Conservation (phyloP, 2,797 vertebrate genomes). For the Falco naumanni region DNA sequence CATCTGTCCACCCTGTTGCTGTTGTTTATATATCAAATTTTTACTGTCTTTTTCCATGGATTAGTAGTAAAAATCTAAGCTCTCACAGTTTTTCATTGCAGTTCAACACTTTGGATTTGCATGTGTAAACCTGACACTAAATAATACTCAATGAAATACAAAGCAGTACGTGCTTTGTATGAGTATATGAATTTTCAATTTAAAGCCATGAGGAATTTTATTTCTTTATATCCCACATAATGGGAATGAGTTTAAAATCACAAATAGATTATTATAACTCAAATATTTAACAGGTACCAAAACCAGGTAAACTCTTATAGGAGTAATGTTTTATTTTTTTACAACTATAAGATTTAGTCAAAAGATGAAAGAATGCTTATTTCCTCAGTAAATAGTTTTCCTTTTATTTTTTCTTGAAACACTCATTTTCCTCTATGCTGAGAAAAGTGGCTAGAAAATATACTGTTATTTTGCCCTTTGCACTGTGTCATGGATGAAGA, state of each 20-base stretch:
- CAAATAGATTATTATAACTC: not conserved
- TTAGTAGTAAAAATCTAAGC: not conserved
- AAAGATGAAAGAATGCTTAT: not conserved
- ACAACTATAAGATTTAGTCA: not conserved
- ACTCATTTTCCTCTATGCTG: not conserved
- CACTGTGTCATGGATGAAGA: not conserved
- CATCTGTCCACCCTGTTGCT: not conserved
- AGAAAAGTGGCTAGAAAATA: not conserved
- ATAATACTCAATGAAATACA: not conserved
- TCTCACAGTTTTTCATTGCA: not conserved
- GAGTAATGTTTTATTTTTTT: not conserved
- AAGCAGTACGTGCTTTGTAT: not conserved
- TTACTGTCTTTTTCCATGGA: not conserved
- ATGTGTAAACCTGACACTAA: not conserved
- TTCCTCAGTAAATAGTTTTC: not conserved
- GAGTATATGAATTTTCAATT: not conserved
- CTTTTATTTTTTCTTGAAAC: not conserved
- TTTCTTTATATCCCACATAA: not conserved
- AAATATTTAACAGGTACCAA: not conserved
- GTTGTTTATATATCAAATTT: not conserved
- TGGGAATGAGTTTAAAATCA: not conserved
- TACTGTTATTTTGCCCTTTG: constrained; percentile 8
- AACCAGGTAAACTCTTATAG: not conserved
- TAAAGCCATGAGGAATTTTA: not conserved
- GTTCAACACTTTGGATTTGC: not conserved